Conservation (phyloP, 2,797 vertebrate genomes). For the Malurus splendens region DNA sequence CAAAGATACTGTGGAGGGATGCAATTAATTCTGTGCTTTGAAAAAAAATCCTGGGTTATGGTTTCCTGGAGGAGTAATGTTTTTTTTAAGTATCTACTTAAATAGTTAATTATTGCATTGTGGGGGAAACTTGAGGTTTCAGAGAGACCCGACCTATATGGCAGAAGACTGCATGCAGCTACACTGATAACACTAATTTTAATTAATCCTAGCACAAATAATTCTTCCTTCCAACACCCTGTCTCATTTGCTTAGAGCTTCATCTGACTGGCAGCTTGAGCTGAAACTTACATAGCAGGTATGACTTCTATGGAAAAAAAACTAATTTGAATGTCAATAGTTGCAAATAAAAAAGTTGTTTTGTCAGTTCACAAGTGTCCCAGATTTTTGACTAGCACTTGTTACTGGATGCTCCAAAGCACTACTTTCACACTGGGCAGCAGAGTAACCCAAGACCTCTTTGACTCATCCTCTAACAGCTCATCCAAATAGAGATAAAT, state of each 20-base stretch:
- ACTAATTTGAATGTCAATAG: background rate
- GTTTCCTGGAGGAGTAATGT: background rate
- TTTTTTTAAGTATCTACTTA: background rate
- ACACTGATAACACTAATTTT: conserved; percentile 19
- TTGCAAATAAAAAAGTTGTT: background rate
- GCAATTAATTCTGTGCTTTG: conserved; percentile 29
- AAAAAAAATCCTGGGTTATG: background rate
- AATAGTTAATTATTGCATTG: conserved; percentile 12
- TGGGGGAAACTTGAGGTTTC: background rate
- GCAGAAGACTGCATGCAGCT: background rate
- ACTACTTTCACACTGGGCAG: background rate
- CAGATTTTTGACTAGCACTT: background rate
- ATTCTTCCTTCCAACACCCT: background rate
- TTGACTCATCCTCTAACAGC: background rate
- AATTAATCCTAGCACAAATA: conserved; percentile 22
- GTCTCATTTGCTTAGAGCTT: background rate
- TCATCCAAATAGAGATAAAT: background rate
- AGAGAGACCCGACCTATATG: background rate
- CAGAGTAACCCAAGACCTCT: background rate
- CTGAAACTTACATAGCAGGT: background rate
- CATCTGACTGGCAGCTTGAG: background rate
- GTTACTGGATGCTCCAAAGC: background rate
- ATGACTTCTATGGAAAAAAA: background rate
- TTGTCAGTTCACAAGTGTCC: background rate
- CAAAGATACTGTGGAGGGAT: background rate